phyloP scores from a whole-genome alignment of 2,113 vertebrate species.

The Chroicocephalus ridibundus region DNA sequence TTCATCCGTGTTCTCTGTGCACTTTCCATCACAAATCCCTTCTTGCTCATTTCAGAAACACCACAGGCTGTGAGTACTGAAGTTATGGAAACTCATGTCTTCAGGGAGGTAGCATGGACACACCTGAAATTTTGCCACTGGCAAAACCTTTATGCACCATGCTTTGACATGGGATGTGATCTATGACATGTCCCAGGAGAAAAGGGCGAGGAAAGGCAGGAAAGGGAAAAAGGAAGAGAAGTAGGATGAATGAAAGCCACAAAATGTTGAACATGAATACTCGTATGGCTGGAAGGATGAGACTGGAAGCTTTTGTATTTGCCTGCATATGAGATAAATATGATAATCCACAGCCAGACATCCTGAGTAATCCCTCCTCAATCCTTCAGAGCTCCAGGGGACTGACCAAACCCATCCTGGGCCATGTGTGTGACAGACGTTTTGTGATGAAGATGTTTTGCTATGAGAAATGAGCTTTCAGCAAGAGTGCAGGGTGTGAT shows the following conservation, averaged over 20 bases:
- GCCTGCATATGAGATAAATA: not conserved
- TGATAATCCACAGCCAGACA: not conserved
- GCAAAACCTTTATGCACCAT: fast-evolving
- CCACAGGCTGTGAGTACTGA: not conserved
- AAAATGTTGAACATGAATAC: not conserved
- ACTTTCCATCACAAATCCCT: not conserved
- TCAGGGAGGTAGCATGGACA: not conserved
- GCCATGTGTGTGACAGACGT: fast-evolving
- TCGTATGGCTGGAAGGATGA: not conserved
- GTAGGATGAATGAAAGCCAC: not conserved
- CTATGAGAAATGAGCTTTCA: not conserved
- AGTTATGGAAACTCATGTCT: not conserved
- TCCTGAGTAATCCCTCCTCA: not conserved
- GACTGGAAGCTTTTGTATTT: not conserved
- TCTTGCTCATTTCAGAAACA: not conserved
- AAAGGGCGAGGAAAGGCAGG: not conserved
- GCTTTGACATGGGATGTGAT: not conserved
- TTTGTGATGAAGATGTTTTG: not conserved
- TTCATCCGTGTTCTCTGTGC: not conserved
- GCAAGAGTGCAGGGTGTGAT: not conserved
- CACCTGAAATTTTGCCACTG: not conserved
- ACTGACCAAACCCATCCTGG: not conserved
- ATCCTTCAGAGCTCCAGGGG: not conserved
- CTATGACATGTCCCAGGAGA: not conserved
- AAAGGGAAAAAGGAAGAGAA: not conserved